These are phyloP conservation scores for Thecophora atra DNA, from an alignment of 2,888 invertebrate genomes.

Conservation along the genomic window DNA sequence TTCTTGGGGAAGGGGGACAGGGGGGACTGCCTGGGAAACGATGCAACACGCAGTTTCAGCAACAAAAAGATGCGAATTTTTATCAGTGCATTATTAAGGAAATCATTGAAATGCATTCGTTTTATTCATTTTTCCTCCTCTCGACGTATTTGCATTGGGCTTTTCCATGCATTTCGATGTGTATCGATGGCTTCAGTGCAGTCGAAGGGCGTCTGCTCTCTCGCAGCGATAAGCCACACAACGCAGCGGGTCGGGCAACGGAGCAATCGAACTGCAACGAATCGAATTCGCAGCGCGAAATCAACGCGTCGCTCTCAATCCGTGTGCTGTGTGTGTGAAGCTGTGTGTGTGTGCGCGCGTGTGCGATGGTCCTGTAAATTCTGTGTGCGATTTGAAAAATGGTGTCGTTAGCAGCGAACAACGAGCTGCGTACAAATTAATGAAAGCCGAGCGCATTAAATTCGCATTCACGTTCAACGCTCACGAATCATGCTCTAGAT, in stretches of 20 bases:
- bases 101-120: slow-evolving; percentile 15
- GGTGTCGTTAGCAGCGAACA: slow-evolving; percentile 29
- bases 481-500: neutral
- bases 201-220: slow-evolving; percentile 34
- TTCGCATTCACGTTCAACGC: slow-evolving; percentile 18
- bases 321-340: neutral
- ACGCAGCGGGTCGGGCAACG: no score
- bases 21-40: no score
- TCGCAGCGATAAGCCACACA: no score
- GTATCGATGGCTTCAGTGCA: no score
- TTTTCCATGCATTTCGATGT: no score
- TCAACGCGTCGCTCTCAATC: slow-evolving; percentile 6
- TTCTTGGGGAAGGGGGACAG: neutral
- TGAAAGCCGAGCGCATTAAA: slow-evolving; percentile 35
- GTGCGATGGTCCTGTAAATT: slow-evolving; percentile 40
- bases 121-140: no score
- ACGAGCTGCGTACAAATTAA: slow-evolving; percentile 31
- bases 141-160: no score
- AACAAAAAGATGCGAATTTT: no score
- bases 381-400: slow-evolving; percentile 30
- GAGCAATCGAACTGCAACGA: slow-evolving; percentile 45
- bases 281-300: slow-evolving; percentile 45
- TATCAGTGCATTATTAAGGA: slow-evolving; percentile 16
- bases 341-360: slow-evolving; percentile 26
- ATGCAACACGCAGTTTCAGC: no score